Percentiles rank a stretch among this genome's conserved stretches.
phyloP scores from a whole-genome alignment of 2,113 vertebrate genomes.

The Connochaetes taurinus region DNA sequence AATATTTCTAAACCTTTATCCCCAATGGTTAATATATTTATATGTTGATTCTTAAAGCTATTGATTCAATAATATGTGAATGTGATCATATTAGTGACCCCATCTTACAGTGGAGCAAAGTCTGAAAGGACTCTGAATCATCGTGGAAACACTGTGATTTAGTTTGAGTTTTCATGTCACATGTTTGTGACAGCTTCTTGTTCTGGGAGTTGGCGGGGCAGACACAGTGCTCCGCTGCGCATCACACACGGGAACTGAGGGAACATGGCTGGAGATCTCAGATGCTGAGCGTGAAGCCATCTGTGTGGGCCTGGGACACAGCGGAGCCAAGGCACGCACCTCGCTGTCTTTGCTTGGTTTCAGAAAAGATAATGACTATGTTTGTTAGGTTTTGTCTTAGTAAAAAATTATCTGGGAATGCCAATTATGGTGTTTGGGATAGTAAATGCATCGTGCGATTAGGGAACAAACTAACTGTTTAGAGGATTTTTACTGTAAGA shows the following conservation, averaged over 20 bases:
- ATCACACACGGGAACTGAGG: background rate
- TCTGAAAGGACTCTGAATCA: background rate
- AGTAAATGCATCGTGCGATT: background rate
- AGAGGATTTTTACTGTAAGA: background rate
- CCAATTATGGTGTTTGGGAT: background rate
- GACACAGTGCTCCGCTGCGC: background rate
- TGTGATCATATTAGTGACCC: background rate
- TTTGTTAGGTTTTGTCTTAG: background rate
- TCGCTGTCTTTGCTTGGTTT: background rate
- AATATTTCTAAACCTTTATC: background rate
- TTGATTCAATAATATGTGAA: background rate
- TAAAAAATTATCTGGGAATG: background rate
- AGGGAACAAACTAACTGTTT: background rate
- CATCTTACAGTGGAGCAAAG: background rate
- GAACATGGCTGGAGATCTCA: fast-evolving
- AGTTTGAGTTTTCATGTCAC: background rate
- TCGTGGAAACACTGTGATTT: background rate
- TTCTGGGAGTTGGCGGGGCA: background rate
- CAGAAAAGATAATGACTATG: background rate
- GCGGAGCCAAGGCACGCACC: background rate
- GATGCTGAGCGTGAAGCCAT: background rate
- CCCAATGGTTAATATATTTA: background rate
- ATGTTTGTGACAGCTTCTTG: background rate
- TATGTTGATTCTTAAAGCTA: background rate
- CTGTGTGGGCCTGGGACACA: background rate